phyloP scores from a whole-genome alignment of 1,140 invertebrate species.

The Mamestra configurata region DNA sequence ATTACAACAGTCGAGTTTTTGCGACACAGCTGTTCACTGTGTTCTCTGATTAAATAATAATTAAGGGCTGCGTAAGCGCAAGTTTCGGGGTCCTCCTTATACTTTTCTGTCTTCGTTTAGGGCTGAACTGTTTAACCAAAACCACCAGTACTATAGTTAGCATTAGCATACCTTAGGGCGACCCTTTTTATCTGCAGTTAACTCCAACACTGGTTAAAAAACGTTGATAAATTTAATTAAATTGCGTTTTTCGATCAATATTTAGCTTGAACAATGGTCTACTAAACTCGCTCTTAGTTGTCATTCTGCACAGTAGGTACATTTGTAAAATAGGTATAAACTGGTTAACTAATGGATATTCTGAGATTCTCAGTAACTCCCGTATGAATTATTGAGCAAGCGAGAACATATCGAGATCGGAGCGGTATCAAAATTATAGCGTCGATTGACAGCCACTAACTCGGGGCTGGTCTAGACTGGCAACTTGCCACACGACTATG shows the following conservation, averaged over 20 bases:
- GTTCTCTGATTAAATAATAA: background rate
- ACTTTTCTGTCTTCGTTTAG: too few relatives aligned
- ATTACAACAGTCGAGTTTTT: background rate
- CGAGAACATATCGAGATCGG: constrained; percentile 14
- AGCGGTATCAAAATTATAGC: constrained; percentile 25
- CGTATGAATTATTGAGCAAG: constrained; percentile 1
- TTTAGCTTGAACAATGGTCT: too few relatives aligned
- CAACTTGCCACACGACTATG: constrained; percentile 15
- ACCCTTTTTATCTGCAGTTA: too few relatives aligned
- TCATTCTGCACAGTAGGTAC: too few relatives aligned
- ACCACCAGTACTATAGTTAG: too few relatives aligned
- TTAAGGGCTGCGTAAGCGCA: background rate
- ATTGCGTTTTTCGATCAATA: too few relatives aligned
- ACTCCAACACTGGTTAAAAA: too few relatives aligned
- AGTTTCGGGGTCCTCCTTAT: too few relatives aligned
- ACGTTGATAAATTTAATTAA: too few relatives aligned
- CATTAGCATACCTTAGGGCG: too few relatives aligned
- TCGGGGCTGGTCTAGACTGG: constrained; percentile 1
- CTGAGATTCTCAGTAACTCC: background rate
- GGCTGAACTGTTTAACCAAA: too few relatives aligned
- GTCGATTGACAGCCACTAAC: constrained; percentile 28
- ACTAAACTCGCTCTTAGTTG: too few relatives aligned
- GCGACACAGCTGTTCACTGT: background rate
- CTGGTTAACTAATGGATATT: background rate
- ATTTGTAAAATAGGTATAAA: background rate